Percentiles rank a stretch among this genome's conserved stretches.
These are phyloP conservation scores for Rhynchophorus ferrugineus DNA, from an alignment of 1,140 invertebrate genomes.

Conservation along the genomic window DNA sequence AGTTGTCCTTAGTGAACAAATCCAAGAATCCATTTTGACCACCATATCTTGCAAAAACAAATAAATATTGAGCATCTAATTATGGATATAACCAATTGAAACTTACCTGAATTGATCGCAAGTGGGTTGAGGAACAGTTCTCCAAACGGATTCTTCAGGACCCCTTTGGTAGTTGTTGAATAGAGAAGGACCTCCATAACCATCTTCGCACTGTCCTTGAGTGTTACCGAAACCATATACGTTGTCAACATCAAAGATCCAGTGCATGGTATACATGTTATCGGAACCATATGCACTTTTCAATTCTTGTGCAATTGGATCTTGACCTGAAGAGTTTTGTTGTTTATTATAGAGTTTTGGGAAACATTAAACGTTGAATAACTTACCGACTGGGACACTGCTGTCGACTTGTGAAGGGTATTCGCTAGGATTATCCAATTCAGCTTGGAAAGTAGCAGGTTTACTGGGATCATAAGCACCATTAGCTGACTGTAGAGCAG, in stretches of 20 bases:
- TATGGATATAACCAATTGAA: neutral
- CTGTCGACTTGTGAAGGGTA: slow-evolving; percentile 17
- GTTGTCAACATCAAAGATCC: slow-evolving; percentile 24
- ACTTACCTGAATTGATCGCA: slow-evolving; percentile 21
- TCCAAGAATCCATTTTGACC: slow-evolving; percentile 26
- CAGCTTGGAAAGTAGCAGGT: slow-evolving; percentile 21
- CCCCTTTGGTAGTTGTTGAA: slow-evolving; percentile 27
- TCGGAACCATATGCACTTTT: slow-evolving; percentile 16
- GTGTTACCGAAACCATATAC: slow-evolving; percentile 22
- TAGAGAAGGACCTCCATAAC: slow-evolving; percentile 15
- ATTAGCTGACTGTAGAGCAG: slow-evolving; percentile 13
- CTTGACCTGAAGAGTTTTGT: slow-evolving; percentile 7
- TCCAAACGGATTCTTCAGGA: slow-evolving; percentile 25
- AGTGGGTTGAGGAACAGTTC: slow-evolving; percentile 23
- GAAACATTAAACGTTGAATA: too few relatives aligned
- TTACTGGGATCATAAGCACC: slow-evolving; percentile 10
- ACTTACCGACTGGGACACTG: slow-evolving; percentile 14
- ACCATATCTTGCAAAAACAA: slow-evolving; percentile 16
- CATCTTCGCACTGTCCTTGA: slow-evolving; percentile 21
- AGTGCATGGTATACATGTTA: slow-evolving; percentile 19
- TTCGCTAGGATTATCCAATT: slow-evolving; percentile 18
- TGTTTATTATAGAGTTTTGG: too few relatives aligned
- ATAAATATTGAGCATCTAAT: neutral
- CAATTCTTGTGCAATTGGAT: slow-evolving; percentile 18
- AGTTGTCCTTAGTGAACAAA: slow-evolving; percentile 19